Evolutionary conservation across 2,113 vertebrate species (phyloP).

Genomic region (Sus scrofa): DNA sequence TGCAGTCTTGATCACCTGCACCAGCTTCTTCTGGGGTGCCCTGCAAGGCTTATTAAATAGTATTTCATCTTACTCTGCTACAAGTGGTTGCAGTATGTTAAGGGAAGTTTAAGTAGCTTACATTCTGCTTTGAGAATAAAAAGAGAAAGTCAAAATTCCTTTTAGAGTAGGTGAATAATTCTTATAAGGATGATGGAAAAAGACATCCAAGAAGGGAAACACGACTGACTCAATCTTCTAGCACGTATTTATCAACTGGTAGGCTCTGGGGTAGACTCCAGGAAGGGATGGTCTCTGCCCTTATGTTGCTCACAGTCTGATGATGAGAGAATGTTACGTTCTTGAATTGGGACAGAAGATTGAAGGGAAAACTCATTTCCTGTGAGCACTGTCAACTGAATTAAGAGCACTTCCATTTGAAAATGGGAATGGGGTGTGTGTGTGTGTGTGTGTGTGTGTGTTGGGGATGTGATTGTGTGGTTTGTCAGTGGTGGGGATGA

Average conservation of each 20-base stretch:
- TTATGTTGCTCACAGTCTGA: neutral
- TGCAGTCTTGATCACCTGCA: neutral
- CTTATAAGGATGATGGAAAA: neutral
- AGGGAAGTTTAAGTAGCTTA: neutral
- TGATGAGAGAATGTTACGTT: neutral
- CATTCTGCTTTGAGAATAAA: slow-evolving; percentile 19
- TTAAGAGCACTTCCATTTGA: neutral
- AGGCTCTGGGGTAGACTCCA: neutral
- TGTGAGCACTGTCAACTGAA: neutral
- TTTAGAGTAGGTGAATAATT: neutral
- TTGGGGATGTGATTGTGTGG: neutral
- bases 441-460: neutral
- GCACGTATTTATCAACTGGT: neutral
- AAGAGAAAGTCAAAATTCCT: slow-evolving; percentile 21
- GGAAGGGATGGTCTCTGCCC: neutral
- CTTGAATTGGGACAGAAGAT: neutral
- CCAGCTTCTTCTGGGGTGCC: neutral
- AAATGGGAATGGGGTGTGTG: neutral
- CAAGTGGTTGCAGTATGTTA: neutral
- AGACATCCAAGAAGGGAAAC: neutral
- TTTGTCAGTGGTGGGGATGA: neutral
- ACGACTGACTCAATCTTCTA: neutral
- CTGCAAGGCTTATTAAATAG: neutral
- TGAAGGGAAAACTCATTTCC: slow-evolving; percentile 21
- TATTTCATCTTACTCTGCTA: neutral